Conservation (phyloP, 2,113 vertebrate species). For the Trichomycterus rosablanca region DNA sequence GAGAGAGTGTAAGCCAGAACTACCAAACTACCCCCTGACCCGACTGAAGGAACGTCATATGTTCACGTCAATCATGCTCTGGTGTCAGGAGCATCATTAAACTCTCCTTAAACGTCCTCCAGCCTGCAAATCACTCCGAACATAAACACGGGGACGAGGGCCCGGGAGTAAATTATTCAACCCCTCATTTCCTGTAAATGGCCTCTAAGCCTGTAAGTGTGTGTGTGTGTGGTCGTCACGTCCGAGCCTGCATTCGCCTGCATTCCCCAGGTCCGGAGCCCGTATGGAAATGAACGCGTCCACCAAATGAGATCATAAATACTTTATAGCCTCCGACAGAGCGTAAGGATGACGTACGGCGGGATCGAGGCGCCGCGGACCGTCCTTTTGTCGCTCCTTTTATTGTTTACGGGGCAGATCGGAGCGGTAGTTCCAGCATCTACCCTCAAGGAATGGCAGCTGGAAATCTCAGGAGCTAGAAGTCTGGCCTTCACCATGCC, state of each 20-base stretch:
- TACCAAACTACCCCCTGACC: slow-evolving; percentile 1
- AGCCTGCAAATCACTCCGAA: background rate
- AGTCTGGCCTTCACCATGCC: too few relatives aligned
- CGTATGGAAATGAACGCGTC: slow-evolving; percentile 41
- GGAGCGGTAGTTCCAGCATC: too few relatives aligned
- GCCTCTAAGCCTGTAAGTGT: slow-evolving; percentile 27
- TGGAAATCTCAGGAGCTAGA: too few relatives aligned
- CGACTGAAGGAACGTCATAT: slow-evolving; percentile 12
- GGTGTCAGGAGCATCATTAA: slow-evolving; percentile 9
- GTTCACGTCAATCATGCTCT: slow-evolving; percentile 5
- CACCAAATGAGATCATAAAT: slow-evolving; percentile 47
- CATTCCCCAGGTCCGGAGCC: slow-evolving; percentile 35
- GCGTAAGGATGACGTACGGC: slow-evolving; percentile 33
- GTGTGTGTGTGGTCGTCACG: slow-evolving; percentile 12
- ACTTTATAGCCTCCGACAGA: slow-evolving; percentile 39
- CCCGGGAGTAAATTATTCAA: slow-evolving; percentile 95
- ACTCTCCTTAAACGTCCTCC: slow-evolving; percentile 2
- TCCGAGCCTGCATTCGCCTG: slow-evolving; percentile 29
- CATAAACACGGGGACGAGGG: slow-evolving; percentile 79
- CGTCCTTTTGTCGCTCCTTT: slow-evolving; percentile 35
- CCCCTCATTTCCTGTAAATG: slow-evolving; percentile 75
- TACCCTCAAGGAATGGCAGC: too few relatives aligned
- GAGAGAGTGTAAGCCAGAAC: slow-evolving; percentile 28
- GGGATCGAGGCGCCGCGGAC: slow-evolving; percentile 30
- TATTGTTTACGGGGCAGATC: slow-evolving; percentile 24